Conservation (phyloP, 2,113 vertebrate genomes). For the Orcinus orca region DNA sequence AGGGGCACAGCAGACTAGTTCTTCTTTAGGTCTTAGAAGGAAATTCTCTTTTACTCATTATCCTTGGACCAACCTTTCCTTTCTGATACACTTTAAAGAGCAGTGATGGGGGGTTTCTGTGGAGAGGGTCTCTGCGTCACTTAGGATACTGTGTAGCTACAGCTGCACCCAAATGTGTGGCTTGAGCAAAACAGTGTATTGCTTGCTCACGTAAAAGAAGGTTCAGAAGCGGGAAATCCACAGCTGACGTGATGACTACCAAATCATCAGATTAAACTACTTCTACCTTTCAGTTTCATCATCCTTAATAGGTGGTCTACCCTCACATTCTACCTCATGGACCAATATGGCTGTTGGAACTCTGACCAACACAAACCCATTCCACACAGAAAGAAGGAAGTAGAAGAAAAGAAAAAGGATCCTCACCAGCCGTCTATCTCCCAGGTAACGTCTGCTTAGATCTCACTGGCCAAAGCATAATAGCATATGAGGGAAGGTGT, state of each 20-base stretch:
- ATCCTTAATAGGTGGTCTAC: too few relatives aligned
- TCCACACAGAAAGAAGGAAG: background rate
- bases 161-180: background rate
- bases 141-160: background rate
- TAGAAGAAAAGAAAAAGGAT: background rate
- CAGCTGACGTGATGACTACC: background rate
- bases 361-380: background rate
- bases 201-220: background rate
- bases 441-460: background rate
- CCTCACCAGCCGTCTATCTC: background rate
- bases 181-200: background rate
- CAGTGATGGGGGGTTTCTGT: background rate
- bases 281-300: background rate
- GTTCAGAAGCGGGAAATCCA: background rate
- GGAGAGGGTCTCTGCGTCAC: background rate
- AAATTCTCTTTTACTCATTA: background rate
- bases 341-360: background rate
- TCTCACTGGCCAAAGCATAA: background rate
- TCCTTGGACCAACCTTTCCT: background rate
- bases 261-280: background rate
- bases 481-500: too few relatives aligned
- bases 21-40: background rate
- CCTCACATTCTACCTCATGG: background rate
- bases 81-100: background rate
- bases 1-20: background rate